A percentile compares a stretch with the other conserved stretches of the same genome.
These are phyloP conservation scores for Pinctada fucata DNA, from an alignment of 2,888 invertebrate species.

Conservation along the genomic window DNA sequence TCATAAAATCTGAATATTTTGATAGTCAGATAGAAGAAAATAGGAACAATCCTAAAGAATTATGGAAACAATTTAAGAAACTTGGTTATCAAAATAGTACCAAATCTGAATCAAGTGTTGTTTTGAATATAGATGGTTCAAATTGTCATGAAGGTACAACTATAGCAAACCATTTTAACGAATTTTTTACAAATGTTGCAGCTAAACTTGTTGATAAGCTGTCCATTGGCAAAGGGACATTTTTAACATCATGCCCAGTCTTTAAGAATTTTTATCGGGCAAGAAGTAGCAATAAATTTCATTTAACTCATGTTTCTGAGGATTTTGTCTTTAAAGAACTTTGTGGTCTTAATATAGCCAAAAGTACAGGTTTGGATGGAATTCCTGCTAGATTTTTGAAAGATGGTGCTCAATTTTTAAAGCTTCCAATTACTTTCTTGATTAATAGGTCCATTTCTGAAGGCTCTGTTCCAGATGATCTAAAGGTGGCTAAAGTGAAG, in stretches of 20 bases:
- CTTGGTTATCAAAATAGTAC: constrained; percentile 18
- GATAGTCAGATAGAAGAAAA: constrained; percentile 2
- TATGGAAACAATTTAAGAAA: constrained; percentile 8
- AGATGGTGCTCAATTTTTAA: constrained; percentile 29
- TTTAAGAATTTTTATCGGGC: constrained; percentile 14
- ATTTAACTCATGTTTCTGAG: constrained; percentile 16
- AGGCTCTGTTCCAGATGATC: constrained; percentile 37
- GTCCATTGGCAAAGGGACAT: neutral
- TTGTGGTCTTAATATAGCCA: constrained; percentile 26
- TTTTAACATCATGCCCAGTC: neutral
- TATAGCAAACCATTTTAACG: constrained; percentile 19
- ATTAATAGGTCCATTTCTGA: constrained; percentile 38
- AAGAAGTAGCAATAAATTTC: constrained; percentile 25
- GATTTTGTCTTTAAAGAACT: constrained; percentile 38
- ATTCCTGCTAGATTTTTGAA: constrained; percentile 41
- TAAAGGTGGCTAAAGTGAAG: constrained; percentile 37
- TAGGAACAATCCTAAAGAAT: constrained; percentile 12
- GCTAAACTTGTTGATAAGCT: constrained; percentile 16
- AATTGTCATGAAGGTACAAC: constrained; percentile 3
- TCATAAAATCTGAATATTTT: constrained; percentile 1
- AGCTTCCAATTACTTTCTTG: constrained; percentile 37
- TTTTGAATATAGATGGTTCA: constrained; percentile 21
- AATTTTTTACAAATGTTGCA: constrained; percentile 25
- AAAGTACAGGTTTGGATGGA: constrained; percentile 42
- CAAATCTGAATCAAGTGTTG: constrained; percentile 15